Conservation (phyloP, 2,113 vertebrate genomes). For the Acrocephalus kingi region DNA sequence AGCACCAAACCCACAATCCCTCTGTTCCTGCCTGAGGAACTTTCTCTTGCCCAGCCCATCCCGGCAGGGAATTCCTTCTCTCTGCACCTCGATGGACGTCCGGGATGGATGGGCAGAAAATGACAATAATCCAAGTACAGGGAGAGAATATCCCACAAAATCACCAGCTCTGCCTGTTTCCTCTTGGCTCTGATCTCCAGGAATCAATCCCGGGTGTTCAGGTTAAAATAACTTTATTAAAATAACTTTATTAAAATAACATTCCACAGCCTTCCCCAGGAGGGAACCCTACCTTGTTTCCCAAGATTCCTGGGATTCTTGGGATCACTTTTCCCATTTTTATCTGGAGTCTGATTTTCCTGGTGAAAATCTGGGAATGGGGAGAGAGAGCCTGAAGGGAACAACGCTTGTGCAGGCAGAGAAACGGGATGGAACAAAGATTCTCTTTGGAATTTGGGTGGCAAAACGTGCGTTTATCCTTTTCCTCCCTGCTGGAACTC, state of each 20-base stretch:
- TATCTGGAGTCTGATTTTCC: neutral
- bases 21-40: neutral
- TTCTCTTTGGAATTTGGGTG: neutral
- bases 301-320: neutral
- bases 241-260: neutral
- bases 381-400: neutral
- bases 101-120: neutral
- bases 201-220: rapidly evolving
- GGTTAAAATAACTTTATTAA: neutral
- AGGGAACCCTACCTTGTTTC: rapidly evolving
- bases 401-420: rapidly evolving
- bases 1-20: neutral
- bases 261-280: neutral
- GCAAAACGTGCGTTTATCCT: neutral
- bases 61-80: neutral
- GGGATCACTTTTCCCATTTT: neutral
- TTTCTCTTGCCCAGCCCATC: too few relatives aligned
- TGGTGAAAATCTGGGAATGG: neutral
- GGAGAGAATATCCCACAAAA: neutral
- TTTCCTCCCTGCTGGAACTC: neutral
- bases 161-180: too few relatives aligned
- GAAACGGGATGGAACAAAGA: neutral
- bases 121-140: neutral
- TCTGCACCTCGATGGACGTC: rapidly evolving
- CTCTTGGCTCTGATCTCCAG: neutral